Conservation (phyloP, 1,140 invertebrate species). For the Papilio xuthus region DNA sequence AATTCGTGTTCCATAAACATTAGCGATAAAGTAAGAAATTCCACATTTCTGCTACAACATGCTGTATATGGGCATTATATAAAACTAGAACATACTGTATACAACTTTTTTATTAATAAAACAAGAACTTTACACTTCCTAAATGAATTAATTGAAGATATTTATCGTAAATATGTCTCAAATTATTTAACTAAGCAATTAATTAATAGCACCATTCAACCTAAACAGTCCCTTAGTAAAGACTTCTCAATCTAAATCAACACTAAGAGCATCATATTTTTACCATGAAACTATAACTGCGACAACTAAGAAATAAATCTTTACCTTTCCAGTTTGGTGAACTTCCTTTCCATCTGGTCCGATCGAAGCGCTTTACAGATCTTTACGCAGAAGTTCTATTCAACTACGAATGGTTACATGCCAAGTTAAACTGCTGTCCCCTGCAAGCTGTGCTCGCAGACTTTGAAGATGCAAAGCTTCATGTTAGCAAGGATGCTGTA, state of each 20-base stretch:
- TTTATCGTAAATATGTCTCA: neutral
- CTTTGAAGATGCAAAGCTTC: slow-evolving; percentile 95
- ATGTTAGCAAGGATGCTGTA: slow-evolving; percentile 92
- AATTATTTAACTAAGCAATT: too few relatives aligned
- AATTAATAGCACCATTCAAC: too few relatives aligned
- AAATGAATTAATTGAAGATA: neutral
- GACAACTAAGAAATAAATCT: neutral
- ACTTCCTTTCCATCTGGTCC: slow-evolving; percentile 95
- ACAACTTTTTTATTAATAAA: neutral
- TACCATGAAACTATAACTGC: neutral
- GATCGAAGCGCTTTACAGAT: slow-evolving; percentile 95
- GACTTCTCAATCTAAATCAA: too few relatives aligned
- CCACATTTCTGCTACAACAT: neutral
- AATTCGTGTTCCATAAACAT: slow-evolving; percentile 11
- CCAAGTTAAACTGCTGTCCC: slow-evolving; percentile 97
- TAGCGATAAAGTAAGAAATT: neutral
- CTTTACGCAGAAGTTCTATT: slow-evolving; percentile 97
- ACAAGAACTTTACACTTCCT: neutral
- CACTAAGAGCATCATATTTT: neutral
- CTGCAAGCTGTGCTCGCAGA: slow-evolving; percentile 96
- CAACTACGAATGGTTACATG: slow-evolving; percentile 98
- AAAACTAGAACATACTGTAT: slow-evolving; percentile 25
- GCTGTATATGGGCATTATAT: slow-evolving; percentile 1
- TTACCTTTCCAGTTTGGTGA: slow-evolving; percentile 90
- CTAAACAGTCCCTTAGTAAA: too few relatives aligned